Base-by-base conservation (phyloP, 2,797 vertebrate genomes). In the Sebastes steindachneri region DNA sequence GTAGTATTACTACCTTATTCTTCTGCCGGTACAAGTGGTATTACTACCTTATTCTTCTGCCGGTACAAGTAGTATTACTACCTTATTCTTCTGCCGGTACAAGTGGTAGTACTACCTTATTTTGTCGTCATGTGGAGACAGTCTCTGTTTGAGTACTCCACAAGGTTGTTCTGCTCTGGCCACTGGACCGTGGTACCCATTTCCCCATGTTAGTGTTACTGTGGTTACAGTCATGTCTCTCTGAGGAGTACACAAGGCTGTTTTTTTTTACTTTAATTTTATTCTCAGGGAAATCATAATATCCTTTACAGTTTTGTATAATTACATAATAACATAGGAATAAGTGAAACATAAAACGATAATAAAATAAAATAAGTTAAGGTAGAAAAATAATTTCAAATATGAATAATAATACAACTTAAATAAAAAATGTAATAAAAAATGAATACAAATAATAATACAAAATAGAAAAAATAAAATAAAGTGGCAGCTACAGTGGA, bases 211-310 rank as follows among this genome's bases (percentile, higher is more conserved):
- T 89, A 26, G 72, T 7, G 87, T 93, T 93, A 90, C 92, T 91
- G 92, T 93, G 92, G 93, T 91, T 91, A 94, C 91, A 88, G 85
- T 80, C 89, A 85, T 66, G 76, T 65, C 78, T 79, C 84, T 85
- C 68, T 77, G 71, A 90, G 76, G 79, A 80, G 48, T 33, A 86
- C 84, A 82, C 75, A 29, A 64, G 48, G 41, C 41, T 45, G 6
- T 45, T 45, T 17, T 45, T 37, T 45, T 45, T 45, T 17, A 41
- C 41, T 45, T 17, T 45, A 45, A 45, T 45, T 45, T 45, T 45
- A 45, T 17, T 45, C 15, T 45, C 15, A 7, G 15, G 6, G 15
- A 45, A 45, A 45, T 45, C 41, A 45, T 3, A 45, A 45, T 45
- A 45, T 19, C 41, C 41, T 7, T 45, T 45, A 41, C 14, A 19